Conservation (phyloP, 2,797 vertebrate species). For the Enteromius radiatus region DNA sequence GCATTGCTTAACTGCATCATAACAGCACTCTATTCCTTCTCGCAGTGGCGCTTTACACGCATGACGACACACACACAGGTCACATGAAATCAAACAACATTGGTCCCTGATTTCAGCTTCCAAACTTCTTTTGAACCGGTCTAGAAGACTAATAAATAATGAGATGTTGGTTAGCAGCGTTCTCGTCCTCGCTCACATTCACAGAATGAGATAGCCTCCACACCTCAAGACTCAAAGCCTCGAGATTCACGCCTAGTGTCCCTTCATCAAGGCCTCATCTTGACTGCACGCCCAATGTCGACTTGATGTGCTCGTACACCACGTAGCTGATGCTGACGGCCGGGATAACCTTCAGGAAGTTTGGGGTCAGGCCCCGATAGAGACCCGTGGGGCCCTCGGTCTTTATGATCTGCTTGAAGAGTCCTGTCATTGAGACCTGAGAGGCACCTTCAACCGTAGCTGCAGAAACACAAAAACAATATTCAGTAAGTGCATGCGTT, state of each 20-base stretch:
- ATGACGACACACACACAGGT: neutral
- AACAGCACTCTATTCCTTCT: neutral
- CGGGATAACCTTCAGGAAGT: conserved; percentile 97
- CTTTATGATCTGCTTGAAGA: conserved; percentile 92
- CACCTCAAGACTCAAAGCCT: conserved; percentile 28
- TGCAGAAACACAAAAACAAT: conserved; percentile 52
- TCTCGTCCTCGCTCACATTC: conserved; percentile 38
- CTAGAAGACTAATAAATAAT: conserved; percentile 25
- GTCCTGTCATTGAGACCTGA: conserved; percentile 84
- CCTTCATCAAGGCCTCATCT: conserved; percentile 72
- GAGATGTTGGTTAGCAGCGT: conserved; percentile 1
- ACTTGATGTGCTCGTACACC: conserved; percentile 94
- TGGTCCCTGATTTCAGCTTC: conserved; percentile 47
- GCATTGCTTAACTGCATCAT: conserved; percentile 1
- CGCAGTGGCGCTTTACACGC: conserved; percentile 23
- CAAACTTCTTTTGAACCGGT: neutral
- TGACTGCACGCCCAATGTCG: conserved; percentile 89
- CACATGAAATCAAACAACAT: neutral
- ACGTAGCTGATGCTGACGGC: conserved; percentile 99
- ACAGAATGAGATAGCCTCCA: conserved; percentile 53
- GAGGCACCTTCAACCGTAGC: conserved; percentile 81
- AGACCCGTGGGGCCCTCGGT: conserved; percentile 90
- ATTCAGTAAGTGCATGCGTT: neutral
- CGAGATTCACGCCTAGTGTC: conserved; percentile 9
- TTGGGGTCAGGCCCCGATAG: conserved; percentile 93